Conservation (phyloP, 2,797 vertebrate species). For the Pseudotriccus pelzelni region DNA sequence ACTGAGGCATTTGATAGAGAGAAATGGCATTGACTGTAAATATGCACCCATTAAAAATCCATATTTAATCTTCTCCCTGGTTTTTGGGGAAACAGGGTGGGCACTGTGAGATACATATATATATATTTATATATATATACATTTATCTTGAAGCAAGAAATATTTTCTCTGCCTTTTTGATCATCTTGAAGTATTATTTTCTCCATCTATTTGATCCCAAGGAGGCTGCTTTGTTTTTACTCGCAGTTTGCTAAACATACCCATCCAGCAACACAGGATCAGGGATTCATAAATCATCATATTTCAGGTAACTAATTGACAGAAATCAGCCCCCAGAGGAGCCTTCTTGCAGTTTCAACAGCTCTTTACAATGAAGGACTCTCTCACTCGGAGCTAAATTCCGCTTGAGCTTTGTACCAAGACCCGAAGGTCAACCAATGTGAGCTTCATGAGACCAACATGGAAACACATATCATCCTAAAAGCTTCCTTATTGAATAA, state of each 20-base stretch:
- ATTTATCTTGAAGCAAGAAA: not conserved
- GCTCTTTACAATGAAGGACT: constrained; percentile 38
- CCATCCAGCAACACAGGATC: not conserved
- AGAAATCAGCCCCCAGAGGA: constrained; percentile 35
- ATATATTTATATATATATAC: not conserved
- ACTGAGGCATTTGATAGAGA: not conserved
- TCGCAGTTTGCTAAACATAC: not conserved
- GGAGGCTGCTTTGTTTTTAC: not conserved
- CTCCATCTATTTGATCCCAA: not conserved
- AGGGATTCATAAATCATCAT: constrained; percentile 39
- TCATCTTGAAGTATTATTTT: not conserved
- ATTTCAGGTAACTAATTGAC: constrained; percentile 27
- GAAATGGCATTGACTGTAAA: not conserved
- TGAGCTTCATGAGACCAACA: not conserved
- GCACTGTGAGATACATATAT: not conserved
- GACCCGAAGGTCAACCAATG: constrained; percentile 21
- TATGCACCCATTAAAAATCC: not conserved
- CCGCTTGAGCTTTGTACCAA: constrained; percentile 15
- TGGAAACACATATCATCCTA: not conserved
- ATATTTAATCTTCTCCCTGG: not conserved
- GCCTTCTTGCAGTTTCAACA: constrained; percentile 11
- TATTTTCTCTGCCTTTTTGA: not conserved
- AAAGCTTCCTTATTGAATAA: constrained; percentile 3
- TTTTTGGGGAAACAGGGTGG: not conserved
- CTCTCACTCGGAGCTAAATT: not conserved